These are phyloP conservation scores for Denticeps clupeoides DNA, from an alignment of 2,797 vertebrate genomes.

Conservation along the genomic window DNA sequence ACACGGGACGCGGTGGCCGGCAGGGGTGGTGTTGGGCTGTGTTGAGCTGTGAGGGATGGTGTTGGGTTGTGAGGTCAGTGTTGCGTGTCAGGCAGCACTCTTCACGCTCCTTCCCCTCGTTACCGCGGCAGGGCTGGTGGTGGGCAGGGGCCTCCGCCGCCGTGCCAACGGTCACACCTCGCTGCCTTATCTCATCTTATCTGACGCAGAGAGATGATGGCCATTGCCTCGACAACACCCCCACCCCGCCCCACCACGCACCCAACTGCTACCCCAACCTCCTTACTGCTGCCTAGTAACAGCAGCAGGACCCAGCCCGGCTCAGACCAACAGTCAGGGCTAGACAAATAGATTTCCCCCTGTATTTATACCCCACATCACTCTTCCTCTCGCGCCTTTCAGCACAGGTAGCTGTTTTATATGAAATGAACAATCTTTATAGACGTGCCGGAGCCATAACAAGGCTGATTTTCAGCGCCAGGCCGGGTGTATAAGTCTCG, in stretches of 20 bases:
- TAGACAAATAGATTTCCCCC: constrained; percentile 81
- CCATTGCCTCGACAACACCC: constrained; percentile 36
- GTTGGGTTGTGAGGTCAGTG: constrained; percentile 35
- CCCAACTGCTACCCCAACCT: constrained; percentile 10
- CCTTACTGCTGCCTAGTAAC: constrained; percentile 54
- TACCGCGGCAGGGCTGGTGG: constrained; percentile 59
- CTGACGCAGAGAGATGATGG: constrained; percentile 48
- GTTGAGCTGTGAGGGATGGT: neutral
- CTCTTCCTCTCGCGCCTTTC: constrained; percentile 74
- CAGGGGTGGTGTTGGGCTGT: neutral
- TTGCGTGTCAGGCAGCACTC: constrained; percentile 24
- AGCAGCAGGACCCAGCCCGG: constrained; percentile 45
- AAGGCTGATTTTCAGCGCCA: constrained; percentile 81
- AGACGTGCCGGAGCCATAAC: constrained; percentile 83
- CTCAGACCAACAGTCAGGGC: constrained; percentile 46
- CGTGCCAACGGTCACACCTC: constrained; percentile 65
- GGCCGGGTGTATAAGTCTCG: constrained; percentile 79
- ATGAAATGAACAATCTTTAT: constrained; percentile 97
- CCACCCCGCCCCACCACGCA: constrained; percentile 29
- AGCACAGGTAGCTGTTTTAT: constrained; percentile 87
- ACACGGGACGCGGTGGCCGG: too few species aligned
- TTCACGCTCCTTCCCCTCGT: constrained; percentile 53
- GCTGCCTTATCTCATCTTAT: constrained; percentile 61
- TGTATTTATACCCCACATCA: constrained; percentile 83
- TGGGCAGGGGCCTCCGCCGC: constrained; percentile 57